Conservation (phyloP, 2,888 invertebrate genomes). For the Allacma fusca region DNA sequence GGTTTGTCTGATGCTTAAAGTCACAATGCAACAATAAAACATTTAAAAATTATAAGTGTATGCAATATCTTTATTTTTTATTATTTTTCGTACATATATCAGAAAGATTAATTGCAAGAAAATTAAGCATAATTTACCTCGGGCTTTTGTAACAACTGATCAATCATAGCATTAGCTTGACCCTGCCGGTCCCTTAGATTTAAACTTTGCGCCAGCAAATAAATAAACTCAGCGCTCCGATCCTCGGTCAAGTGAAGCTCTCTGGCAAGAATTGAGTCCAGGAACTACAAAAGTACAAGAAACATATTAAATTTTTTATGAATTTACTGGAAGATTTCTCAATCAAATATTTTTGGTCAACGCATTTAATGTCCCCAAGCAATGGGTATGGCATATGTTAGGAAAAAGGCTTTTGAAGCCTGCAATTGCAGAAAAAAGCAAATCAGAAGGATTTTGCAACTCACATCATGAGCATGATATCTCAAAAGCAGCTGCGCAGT, state of each 20-base stretch:
- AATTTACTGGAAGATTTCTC: too few species aligned
- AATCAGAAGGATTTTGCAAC: too few species aligned
- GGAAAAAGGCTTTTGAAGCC: too few species aligned
- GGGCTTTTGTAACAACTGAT: conserved; percentile 47
- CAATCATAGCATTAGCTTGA: conserved; percentile 47
- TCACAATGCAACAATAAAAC: background rate
- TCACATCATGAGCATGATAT: conserved; percentile 56
- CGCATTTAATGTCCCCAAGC: too few species aligned
- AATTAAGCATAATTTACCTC: conserved; percentile 1
- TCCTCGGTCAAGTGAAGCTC: conserved; percentile 49
- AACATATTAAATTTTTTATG: background rate
- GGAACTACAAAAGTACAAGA: conserved; percentile 44
- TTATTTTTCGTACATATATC: conserved; percentile 12
- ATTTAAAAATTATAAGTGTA: background rate
- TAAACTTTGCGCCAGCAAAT: conserved; percentile 51
- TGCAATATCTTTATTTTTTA: background rate
- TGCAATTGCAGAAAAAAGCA: too few species aligned
- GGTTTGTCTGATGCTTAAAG: conserved; percentile 29
- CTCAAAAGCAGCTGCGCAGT: conserved; percentile 56
- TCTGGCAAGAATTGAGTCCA: conserved; percentile 54
- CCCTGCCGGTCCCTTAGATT: conserved; percentile 47
- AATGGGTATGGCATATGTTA: too few species aligned
- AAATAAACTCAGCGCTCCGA: conserved; percentile 51
- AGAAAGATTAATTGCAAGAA: background rate
- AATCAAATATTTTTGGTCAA: too few species aligned